Evolutionary conservation across 2,797 vertebrate genomes (phyloP).

Genomic region (Pantherophis vulpinus): DNA sequence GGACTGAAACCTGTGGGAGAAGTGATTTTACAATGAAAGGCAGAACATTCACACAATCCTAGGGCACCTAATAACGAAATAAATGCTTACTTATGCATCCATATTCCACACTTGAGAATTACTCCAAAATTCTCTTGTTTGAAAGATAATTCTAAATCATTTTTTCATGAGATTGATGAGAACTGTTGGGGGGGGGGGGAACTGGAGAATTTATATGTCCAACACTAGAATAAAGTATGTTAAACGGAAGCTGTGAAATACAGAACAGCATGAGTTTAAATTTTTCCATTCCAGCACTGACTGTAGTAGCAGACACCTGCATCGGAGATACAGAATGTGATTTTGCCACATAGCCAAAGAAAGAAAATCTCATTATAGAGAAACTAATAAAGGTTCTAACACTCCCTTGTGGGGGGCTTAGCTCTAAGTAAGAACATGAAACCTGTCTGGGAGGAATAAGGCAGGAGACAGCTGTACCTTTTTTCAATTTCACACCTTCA

Average conservation of each 20-base stretch:
- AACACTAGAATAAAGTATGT: slow-evolving; percentile 12
- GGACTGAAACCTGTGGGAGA: background rate
- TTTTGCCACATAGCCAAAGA: slow-evolving; percentile 29
- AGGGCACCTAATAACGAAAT: background rate
- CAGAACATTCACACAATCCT: background rate
- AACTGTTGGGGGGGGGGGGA: background rate
- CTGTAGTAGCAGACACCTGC: slow-evolving; percentile 7
- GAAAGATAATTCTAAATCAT: background rate
- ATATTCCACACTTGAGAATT: background rate
- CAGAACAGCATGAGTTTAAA: slow-evolving; percentile 3
- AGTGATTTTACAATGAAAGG: background rate
- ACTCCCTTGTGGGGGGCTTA: slow-evolving; percentile 27
- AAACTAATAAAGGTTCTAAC: slow-evolving; percentile 52
- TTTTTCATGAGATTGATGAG: background rate
- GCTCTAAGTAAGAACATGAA: slow-evolving; percentile 50
- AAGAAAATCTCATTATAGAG: slow-evolving; percentile 52
- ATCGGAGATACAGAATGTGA: slow-evolving; percentile 33
- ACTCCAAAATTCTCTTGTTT: background rate
- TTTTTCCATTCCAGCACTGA: background rate
- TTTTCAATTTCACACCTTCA: slow-evolving; percentile 60
- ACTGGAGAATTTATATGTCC: background rate
- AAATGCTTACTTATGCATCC: background rate
- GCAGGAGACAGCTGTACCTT: slow-evolving; percentile 34
- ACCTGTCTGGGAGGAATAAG: slow-evolving; percentile 41
- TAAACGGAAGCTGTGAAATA: slow-evolving; percentile 13